Evolutionary conservation across 2,113 vertebrate species (phyloP), one percentile per base, ranked within the genome.

Genomic region (Sciurus niger): DNA sequence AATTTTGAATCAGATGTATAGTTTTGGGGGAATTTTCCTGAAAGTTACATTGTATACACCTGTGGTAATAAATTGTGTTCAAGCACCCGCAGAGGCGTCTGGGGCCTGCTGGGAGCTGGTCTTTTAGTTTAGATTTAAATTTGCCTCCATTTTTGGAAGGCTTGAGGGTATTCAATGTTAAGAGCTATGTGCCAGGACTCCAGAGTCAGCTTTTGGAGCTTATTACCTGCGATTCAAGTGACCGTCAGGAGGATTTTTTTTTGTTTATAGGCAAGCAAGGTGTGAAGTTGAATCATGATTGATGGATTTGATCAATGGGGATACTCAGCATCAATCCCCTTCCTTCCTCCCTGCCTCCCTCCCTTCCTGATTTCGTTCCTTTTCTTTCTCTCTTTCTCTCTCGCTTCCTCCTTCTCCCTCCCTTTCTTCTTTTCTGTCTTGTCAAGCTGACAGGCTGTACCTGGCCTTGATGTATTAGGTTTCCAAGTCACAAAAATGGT

Each of bases 1-100:
- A 83, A 96, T 96, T 96, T 92, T 89, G 76, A 68, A 95, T 95
- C 91, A 92, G 87, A 88, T 85, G 32, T 79, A 94, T 32, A 94
- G 74, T 96, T 97, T 98, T 95, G 8, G 48, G 95, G 76, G 87
- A 92, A 96, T 94, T 97, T 97, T 82, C 93, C 60, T 95, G 89
- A 92, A 96, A 84, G 51, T 30, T 96, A 68, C 46, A 34, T 4
- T 82, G 4, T 51, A 77, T 58, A 32, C 73, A 22, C 6, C 43
- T 58, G 48, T 14, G 74, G 2, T 74, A 96, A n/a, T 34, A 73
- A 95, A 96, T 86, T n/a, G 22, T 11, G 76, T 10, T 63, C 94
- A 12, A 46, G 16, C 4, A 2, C 32, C 7, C 20, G 20, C 51
- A 60, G 2, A 53, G 32, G 0, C 6, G 87, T 22, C 12, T 65